Percentiles rank a stretch among this genome's conserved stretches.
These are phyloP conservation scores for Graptemys geographica DNA, from an alignment of 2,797 vertebrate genomes.

Conservation along the genomic window DNA sequence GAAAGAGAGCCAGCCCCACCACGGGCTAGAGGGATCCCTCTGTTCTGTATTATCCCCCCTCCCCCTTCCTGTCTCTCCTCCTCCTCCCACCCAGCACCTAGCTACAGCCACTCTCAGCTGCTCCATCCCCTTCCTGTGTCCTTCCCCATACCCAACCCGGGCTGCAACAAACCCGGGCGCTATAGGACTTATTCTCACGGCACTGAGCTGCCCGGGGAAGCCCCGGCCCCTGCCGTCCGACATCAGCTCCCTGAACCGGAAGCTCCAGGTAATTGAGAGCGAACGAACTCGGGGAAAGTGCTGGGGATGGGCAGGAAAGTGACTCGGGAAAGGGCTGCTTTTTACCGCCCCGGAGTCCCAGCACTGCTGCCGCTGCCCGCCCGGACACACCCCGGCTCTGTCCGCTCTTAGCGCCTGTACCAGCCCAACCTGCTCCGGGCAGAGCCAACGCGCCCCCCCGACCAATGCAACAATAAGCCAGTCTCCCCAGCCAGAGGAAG, in stretches of 20 bases:
- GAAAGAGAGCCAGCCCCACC: not conserved
- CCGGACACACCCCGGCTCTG: not conserved
- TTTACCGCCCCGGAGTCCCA: not conserved
- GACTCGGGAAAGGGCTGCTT: not conserved
- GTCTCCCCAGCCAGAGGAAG: not conserved
- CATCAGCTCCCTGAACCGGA: not conserved
- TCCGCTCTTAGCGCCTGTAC: not conserved
- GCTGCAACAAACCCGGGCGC: not conserved
- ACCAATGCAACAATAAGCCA: not conserved
- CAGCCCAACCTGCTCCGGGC: too few relatives aligned
- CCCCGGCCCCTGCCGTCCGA: not conserved
- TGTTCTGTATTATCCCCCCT: constrained; percentile 10
- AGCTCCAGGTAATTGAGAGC: not conserved
- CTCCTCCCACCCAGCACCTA: not conserved
- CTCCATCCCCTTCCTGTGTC: constrained; percentile 50
- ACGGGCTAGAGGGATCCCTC: not conserved
- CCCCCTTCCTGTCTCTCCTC: not conserved
- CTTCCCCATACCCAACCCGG: not conserved
- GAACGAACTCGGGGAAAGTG: not conserved
- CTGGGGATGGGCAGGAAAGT: not conserved
- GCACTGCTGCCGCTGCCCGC: too few relatives aligned
- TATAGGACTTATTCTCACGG: not conserved
- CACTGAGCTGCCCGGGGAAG: not conserved
- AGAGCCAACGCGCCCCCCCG: not conserved
- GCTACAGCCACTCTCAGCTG: not conserved